A percentile compares a stretch with the other conserved stretches of the same genome.
Conservation (phyloP, 2,113 vertebrate genomes). For the Clarias macrocephalus region DNA sequence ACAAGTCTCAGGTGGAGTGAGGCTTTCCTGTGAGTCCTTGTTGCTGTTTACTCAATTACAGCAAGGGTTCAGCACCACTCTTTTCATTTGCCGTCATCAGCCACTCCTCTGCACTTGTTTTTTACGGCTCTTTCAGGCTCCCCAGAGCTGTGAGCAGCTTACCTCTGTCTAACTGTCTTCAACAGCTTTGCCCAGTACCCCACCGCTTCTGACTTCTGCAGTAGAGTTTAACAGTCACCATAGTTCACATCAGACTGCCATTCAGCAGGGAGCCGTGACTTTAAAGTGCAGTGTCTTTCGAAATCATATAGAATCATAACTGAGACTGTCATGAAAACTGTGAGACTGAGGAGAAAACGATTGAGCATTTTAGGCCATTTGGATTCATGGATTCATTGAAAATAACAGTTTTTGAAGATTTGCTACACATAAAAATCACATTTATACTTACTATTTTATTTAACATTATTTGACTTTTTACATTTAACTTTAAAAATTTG, state of each 20-base stretch:
- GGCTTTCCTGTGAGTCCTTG: slow-evolving; percentile 24
- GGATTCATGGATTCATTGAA: background rate
- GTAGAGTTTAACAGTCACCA: slow-evolving; percentile 79
- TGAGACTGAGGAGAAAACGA: too few species aligned
- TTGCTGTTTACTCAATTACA: slow-evolving; percentile 50
- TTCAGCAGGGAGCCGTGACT: background rate
- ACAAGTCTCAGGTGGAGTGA: slow-evolving; percentile 17
- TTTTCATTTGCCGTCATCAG: slow-evolving; percentile 50
- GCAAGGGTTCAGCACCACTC: slow-evolving; percentile 34
- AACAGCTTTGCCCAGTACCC: background rate
- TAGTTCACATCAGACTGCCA: slow-evolving; percentile 79
- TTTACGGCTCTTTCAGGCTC: slow-evolving; percentile 21
- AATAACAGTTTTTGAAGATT: background rate
- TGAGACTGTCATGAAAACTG: slow-evolving; percentile 87
- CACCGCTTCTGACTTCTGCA: background rate
- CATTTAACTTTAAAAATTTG: background rate
- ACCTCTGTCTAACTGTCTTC: slow-evolving; percentile 1
- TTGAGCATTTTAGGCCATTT: background rate
- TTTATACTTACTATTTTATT: background rate
- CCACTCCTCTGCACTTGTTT: slow-evolving; percentile 33
- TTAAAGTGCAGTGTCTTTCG: slow-evolving; percentile 82
- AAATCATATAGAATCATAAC: slow-evolving; percentile 85
- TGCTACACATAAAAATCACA: background rate
- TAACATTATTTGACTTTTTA: background rate
- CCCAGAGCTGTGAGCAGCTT: slow-evolving; percentile 19